Conservation (phyloP, 2,888 invertebrate genomes). For the Lasioglossum pauxillum region DNA sequence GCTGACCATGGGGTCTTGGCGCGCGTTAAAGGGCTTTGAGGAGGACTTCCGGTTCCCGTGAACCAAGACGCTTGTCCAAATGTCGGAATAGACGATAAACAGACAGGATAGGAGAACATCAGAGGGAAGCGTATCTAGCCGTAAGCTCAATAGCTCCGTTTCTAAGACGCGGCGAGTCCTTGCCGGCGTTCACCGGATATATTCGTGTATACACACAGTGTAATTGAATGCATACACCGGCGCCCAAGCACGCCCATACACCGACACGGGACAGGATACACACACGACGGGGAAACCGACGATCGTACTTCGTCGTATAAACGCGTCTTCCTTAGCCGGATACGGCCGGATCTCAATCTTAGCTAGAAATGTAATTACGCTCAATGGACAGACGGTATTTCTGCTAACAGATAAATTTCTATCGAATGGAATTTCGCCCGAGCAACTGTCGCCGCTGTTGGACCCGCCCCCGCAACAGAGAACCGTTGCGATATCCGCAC, state of each 20-base stretch:
- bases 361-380: slow-evolving; percentile 63
- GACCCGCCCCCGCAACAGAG: not conserved
- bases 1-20: slow-evolving; percentile 52
- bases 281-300: not conserved
- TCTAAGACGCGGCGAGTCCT: slow-evolving; percentile 68
- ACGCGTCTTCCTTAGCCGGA: slow-evolving; percentile 46
- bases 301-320: slow-evolving; percentile 54
- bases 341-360: slow-evolving; percentile 60
- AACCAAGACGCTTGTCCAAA: slow-evolving; percentile 67
- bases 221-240: slow-evolving; percentile 80
- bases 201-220: slow-evolving; percentile 73
- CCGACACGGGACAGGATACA: slow-evolving; percentile 28
- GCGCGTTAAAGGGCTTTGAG: slow-evolving; percentile 77
- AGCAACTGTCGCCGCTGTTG: slow-evolving; percentile 19
- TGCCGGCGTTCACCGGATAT: slow-evolving; percentile 59
- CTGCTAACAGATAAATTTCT: slow-evolving; percentile 52
- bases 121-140: slow-evolving; percentile 66
- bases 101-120: slow-evolving; percentile 72
- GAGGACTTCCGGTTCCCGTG: slow-evolving; percentile 59
- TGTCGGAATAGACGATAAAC: slow-evolving; percentile 80
- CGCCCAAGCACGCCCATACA: slow-evolving; percentile 34
- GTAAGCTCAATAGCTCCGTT: slow-evolving; percentile 73
- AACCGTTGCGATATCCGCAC: not conserved
- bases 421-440: slow-evolving; percentile 37
- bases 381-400: slow-evolving; percentile 57